These are phyloP conservation scores for Petromus typicus DNA, from an alignment of 2,113 vertebrate species.

Conservation along the genomic window DNA sequence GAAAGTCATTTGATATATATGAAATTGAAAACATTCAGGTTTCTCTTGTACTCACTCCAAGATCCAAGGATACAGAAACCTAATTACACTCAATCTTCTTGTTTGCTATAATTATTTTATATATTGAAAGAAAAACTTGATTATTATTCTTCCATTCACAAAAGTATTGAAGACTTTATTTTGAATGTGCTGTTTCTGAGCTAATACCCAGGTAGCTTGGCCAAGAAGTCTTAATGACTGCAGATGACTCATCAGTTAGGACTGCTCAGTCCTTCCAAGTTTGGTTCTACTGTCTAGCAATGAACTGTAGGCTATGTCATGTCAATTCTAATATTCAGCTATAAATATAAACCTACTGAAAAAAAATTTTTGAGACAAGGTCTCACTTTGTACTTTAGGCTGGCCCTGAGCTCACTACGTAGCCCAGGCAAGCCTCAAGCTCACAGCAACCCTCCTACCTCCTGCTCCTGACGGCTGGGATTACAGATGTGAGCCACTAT, in stretches of 20 bases:
- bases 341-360: conserved; percentile 33
- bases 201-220: neutral
- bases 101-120: conserved; percentile 25
- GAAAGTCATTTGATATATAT: neutral
- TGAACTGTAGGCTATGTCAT: neutral
- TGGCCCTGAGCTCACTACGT: too few relatives aligned
- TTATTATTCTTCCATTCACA: neutral
- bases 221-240: neutral
- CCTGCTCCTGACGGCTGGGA: too few relatives aligned
- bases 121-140: conserved; percentile 21
- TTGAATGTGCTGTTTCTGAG: neutral
- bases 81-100: neutral
- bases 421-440: too few relatives aligned
- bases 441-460: too few relatives aligned
- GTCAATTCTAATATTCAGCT: conserved; percentile 36
- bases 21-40: neutral
- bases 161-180: neutral
- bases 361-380: conserved; percentile 54
- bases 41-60: conserved; percentile 13
- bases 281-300: neutral
- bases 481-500: too few relatives aligned
- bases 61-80: neutral
- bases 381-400: too few relatives aligned
- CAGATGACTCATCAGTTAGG: conserved; percentile 1
- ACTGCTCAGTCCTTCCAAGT: neutral